Percentiles rank a stretch among this genome's conserved stretches.
phyloP scores from a whole-genome alignment of 2,113 vertebrate genomes.

The Gila orcuttii region DNA sequence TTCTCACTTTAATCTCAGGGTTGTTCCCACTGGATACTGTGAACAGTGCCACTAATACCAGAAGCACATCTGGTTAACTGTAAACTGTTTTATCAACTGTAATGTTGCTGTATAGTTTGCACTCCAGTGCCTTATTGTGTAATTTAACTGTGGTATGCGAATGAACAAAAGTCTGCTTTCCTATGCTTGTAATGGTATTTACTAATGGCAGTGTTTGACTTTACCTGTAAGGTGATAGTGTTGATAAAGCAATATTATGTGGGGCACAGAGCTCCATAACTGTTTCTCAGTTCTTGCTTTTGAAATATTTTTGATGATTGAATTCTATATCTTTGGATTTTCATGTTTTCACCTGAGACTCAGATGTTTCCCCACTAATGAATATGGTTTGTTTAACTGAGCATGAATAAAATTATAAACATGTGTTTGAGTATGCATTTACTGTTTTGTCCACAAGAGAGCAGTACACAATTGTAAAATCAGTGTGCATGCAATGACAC shows the following conservation, averaged over 20 bases:
- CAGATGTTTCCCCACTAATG: neutral
- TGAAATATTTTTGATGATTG: slow-evolving; percentile 18
- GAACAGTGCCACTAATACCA: neutral
- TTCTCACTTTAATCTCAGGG: slow-evolving; percentile 18
- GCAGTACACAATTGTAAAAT: neutral
- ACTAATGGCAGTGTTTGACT: neutral
- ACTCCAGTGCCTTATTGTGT: slow-evolving; percentile 15
- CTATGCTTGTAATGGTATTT: neutral
- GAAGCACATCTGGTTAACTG: neutral
- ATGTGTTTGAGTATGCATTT: neutral
- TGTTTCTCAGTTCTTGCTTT: neutral
- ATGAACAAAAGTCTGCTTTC: neutral
- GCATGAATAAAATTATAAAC: neutral
- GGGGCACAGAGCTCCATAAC: neutral
- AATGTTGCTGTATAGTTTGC: neutral
- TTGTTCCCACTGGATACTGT: slow-evolving; percentile 4
- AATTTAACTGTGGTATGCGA: neutral
- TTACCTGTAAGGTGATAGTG: neutral
- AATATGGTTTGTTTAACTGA: neutral
- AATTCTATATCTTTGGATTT: neutral
- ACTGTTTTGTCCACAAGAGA: slow-evolving; percentile 7
- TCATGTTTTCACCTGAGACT: neutral
- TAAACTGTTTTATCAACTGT: neutral
- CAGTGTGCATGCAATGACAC: neutral
- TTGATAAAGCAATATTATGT: neutral